Base-by-base conservation (phyloP, 2,888 invertebrate genomes). In the Plutella xylostella region DNA sequence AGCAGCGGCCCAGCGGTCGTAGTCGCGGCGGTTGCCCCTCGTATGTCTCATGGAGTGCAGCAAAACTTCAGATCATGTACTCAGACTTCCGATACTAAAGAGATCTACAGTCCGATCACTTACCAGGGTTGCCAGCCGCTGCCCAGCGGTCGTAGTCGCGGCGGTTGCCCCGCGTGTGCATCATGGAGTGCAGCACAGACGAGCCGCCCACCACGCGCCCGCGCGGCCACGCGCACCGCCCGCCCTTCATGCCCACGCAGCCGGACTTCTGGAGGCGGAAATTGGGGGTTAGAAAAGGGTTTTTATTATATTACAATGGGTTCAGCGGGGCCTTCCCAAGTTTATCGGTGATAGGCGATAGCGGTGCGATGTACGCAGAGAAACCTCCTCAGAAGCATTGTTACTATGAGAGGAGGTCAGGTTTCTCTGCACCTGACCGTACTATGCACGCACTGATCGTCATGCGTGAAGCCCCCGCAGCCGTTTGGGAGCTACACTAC, bases 1-100 rank as follows among this genome's bases (percentile, higher is more conserved):
- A 52, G 91, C 65, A 1, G 84, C 72, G 50, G 92, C 92, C 94
- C 95, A 95, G 20, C 87, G 77, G 60, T 95, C 92, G 65, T 93
- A 96, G 65, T 96, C 95, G 51, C 87, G 80, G 14, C 85, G 79
- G 60, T 88, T 91, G 1, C 94, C 94, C 30, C 94, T 73, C 0
- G 93, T 91, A 64, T 94, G 94, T 3, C 93, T 75, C 93, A 94
- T 93, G 61, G 91, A 92, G n/a, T n/a, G n/a, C n/a, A n/a, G n/a
- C n/a, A n/a, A n/a, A n/a, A n/a, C n/a, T n/a, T n/a, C n/a, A n/a
- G n/a, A n/a, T n/a, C n/a, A n/a, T n/a, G n/a, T 11, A n/a, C 30
- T 12, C 4, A 35, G 4, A 11, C 35, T 17, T 35, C 6, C 35
- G 18, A 11, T 11, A 11, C 3, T 14, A 17, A 18, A 35, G 3